Evolutionary conservation across 2,113 vertebrate species (phyloP).

Genomic region (Nothocercus nigrocapillus): DNA sequence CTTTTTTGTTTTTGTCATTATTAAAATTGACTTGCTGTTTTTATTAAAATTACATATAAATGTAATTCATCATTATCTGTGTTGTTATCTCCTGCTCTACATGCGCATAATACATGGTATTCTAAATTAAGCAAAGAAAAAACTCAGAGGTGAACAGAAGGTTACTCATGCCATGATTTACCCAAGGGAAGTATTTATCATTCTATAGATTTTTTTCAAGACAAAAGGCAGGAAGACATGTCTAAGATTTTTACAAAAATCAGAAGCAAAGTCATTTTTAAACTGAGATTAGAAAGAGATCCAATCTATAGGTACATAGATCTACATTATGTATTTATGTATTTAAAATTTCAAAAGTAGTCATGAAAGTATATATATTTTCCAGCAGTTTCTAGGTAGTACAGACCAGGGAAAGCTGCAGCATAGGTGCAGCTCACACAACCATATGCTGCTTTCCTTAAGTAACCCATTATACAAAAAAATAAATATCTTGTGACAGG

Average conservation of each 20-base stretch:
- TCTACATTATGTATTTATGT: not conserved
- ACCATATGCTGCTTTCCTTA: constrained; percentile 77
- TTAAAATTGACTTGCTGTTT: not conserved
- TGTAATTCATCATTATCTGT: constrained; percentile 2
- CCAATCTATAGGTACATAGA: not conserved
- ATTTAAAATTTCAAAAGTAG: not conserved
- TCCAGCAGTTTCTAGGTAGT: constrained; percentile 24
- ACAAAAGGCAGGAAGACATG: not conserved
- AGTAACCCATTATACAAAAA: constrained; percentile 79
- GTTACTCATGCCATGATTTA: not conserved
- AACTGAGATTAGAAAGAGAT: not conserved
- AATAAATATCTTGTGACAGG: constrained; percentile 80
- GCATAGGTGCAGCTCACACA: constrained; percentile 51
- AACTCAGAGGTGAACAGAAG: constrained; percentile 18
- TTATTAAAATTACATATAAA: constrained; percentile 48
- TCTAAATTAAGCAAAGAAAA: constrained; percentile 37
- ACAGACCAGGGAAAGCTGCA: not conserved
- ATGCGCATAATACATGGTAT: constrained; percentile 9
- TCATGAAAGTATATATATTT: not conserved
- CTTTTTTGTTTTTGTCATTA: not conserved
- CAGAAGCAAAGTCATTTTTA: not conserved
- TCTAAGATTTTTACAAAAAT: not conserved
- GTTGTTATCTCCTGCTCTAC: not conserved
- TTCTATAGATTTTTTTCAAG: not conserved
- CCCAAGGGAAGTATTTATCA: not conserved